These are phyloP conservation scores for Cochlearius cochlearius DNA, from an alignment of 2,113 vertebrate species.

Conservation along the genomic window DNA sequence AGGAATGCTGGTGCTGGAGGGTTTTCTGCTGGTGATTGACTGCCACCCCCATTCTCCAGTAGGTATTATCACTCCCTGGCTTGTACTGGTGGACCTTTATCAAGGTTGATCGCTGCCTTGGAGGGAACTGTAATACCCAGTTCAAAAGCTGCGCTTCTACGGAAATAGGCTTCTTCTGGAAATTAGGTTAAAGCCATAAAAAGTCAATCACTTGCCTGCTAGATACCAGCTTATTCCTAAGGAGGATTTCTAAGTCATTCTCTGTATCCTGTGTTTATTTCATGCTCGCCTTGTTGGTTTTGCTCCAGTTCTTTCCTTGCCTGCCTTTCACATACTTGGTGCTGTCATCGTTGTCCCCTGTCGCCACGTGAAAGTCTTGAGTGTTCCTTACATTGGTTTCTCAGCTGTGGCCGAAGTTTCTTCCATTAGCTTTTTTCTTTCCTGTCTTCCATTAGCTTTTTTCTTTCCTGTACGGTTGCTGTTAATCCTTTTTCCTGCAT, in stretches of 20 bases:
- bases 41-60: neutral
- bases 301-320: neutral
- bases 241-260: neutral
- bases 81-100: neutral
- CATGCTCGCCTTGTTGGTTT: neutral
- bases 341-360: fast-evolving
- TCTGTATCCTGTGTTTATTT: neutral
- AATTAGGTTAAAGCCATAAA: neutral
- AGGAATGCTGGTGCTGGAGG: neutral
- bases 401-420: neutral
- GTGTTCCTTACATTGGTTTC: neutral
- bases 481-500: constrained; percentile 1
- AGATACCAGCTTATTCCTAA: neutral
- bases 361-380: neutral
- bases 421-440: neutral
- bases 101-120: neutral
- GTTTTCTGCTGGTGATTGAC: neutral
- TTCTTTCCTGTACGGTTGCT: neutral
- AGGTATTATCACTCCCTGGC: neutral
- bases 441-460: neutral
- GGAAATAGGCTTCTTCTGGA: neutral
- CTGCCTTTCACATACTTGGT: neutral
- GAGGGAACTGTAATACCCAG: neutral
- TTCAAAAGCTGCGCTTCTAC: neutral
- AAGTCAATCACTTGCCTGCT: neutral